Conservation (phyloP, 37 sponge, comb jelly and placozoan genomes). For the Beroe ovata region DNA sequence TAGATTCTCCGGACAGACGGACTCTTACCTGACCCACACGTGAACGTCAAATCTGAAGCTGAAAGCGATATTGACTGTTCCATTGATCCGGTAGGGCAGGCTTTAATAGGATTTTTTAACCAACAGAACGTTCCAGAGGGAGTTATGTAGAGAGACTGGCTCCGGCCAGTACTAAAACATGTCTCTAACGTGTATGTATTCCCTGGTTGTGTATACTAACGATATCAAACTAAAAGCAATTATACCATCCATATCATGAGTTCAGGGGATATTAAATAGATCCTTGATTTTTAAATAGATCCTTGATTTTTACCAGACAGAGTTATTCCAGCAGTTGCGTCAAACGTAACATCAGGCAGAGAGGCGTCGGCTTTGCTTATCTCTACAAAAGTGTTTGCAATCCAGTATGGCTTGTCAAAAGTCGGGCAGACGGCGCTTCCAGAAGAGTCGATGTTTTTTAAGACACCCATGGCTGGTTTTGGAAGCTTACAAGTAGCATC, state of each 20-base stretch:
- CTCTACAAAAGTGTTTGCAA: neutral
- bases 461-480: neutral
- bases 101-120: neutral
- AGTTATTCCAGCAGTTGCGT: neutral
- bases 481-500: slow-evolving; percentile 23
- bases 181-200: slow-evolving; percentile 6
- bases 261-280: too few species aligned
- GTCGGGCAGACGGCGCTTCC: neutral
- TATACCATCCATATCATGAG: too few species aligned
- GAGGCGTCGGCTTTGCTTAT: slow-evolving; percentile 6
- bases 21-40: slow-evolving; percentile 15
- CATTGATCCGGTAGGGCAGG: neutral
- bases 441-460: neutral
- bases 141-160: neutral
- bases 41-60: slow-evolving; percentile 11
- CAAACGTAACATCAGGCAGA: slow-evolving; percentile 16
- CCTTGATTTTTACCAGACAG: neutral
- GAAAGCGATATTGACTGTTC: neutral
- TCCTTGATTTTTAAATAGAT: too few species aligned
- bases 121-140: slow-evolving; percentile 25
- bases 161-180: neutral
- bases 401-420: slow-evolving; percentile 9
- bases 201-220: too few species aligned
- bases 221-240: too few species aligned
- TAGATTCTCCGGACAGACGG: too few species aligned